Conservation (phyloP, 2,888 invertebrate genomes). For the Silvanus unidentatus region DNA sequence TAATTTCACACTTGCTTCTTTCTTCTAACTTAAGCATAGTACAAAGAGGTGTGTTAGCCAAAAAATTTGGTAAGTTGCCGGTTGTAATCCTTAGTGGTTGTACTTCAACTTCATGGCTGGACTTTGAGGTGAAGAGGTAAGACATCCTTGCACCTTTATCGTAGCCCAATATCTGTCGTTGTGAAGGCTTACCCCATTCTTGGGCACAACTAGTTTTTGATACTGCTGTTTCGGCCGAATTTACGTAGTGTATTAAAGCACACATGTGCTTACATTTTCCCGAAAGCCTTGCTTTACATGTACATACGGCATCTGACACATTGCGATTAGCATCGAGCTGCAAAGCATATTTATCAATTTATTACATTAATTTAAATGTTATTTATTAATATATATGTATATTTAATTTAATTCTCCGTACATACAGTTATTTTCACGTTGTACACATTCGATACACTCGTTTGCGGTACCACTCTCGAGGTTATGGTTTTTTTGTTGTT, state of each 20-base stretch:
- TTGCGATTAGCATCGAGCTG: too few species aligned
- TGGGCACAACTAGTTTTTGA: constrained; percentile 16
- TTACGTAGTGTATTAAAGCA: constrained; percentile 9
- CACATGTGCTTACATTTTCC: too few species aligned
- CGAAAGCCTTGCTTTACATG: too few species aligned
- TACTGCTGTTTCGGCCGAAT: constrained; percentile 15
- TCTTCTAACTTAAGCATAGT: not conserved
- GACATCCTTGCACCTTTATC: constrained; percentile 15
- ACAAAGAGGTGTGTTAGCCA: not conserved
- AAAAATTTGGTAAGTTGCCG: not conserved
- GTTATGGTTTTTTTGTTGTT: not conserved
- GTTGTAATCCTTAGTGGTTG: not conserved
- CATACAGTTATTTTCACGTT: constrained; percentile 1
- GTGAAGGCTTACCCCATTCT: constrained; percentile 18
- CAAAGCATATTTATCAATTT: too few species aligned
- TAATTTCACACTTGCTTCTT: constrained; percentile 6
- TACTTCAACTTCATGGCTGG: not conserved
- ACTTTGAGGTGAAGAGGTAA: not conserved
- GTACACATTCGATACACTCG: constrained; percentile 6
- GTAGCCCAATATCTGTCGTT: constrained; percentile 13
- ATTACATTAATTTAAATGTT: too few species aligned
- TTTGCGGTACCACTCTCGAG: constrained; percentile 6
- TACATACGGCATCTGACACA: too few species aligned
- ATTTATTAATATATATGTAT: too few species aligned
- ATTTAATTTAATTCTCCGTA: too few species aligned